These are phyloP conservation scores for Meriones unguiculatus DNA, from an alignment of 2,113 vertebrate genomes.

Conservation along the genomic window DNA sequence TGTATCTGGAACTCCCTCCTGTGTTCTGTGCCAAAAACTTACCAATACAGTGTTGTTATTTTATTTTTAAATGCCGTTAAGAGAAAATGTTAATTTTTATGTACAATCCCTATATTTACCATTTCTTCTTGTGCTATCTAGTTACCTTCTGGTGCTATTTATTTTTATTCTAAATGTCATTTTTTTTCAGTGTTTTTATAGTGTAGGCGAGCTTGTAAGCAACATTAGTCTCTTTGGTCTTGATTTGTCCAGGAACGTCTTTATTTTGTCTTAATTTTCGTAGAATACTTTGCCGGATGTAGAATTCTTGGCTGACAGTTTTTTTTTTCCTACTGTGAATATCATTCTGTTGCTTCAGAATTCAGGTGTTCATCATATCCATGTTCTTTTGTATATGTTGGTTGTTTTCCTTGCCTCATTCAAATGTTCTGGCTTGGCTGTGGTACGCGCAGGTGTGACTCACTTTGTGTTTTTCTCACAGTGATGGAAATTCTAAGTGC, in stretches of 20 bases:
- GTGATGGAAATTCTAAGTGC: background rate
- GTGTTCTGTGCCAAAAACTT: background rate
- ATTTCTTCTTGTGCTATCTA: conserved; percentile 20
- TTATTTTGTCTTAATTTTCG: conserved; percentile 34
- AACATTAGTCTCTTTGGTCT: background rate
- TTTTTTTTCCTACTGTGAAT: background rate
- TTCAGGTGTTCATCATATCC: background rate
- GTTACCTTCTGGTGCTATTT: background rate
- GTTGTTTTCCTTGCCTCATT: background rate
- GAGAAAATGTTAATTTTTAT: background rate
- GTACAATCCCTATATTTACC: background rate
- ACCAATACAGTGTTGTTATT: background rate
- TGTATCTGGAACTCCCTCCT: background rate
- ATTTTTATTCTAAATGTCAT: conserved; percentile 13
- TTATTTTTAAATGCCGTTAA: background rate
- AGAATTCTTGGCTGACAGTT: conserved; percentile 34
- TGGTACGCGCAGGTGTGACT: background rate
- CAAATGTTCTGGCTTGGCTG: background rate
- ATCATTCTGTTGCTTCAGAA: conserved; percentile 31
- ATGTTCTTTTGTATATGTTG: background rate
- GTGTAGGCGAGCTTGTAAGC: background rate
- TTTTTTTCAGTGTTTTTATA: background rate
- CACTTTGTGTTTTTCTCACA: background rate
- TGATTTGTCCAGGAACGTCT: conserved; percentile 15
- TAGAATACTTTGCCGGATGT: conserved; percentile 47